Evolutionary conservation across 2,888 invertebrate species (phyloP), one percentile per base, ranked within the genome.

Genomic region (Macrosoma leucophasiata): DNA sequence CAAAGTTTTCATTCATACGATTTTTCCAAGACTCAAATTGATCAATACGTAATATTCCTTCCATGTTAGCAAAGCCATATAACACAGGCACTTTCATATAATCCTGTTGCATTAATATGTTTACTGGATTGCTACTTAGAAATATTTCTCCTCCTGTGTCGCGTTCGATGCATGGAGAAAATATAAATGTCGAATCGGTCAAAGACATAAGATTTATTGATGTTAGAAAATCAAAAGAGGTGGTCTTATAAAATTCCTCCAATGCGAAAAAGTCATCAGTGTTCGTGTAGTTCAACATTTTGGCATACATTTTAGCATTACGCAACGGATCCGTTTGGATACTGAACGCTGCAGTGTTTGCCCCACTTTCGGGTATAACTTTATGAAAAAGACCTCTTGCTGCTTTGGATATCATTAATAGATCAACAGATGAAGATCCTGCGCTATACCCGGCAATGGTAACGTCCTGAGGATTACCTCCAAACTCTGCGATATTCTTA

Each of bases 391-490:
- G 41, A 2, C 65, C 69, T 18, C 50, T 43, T 0, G 67, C 44
- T 4, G 48, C 36, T 22, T 52, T 41, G 1, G 74, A 68, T 2
- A 76, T 41, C 46, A 61, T 59, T 2, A 72, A 33, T 2, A 69
- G 49, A 29, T 70, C 68, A 1, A 67, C 57, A 0, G 74, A 36
- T 6, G 58, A 50, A 0, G 62, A 53, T 1, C 74, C 74, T 2
- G 76, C 69, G 32, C 72, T 73, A 18, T 44, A 62, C 0, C 66
- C 73, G 1, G 33, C 41, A 13, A 76, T 36, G 2, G 70, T 71
- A 1, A 76, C 58, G 31, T 75, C 70, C n/a, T 67, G 36, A 11
- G 74, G 63, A 10, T 73, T 63, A 1, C 74, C 74, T n/a, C 70
- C 66, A 21, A 68, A 73, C 2, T 31, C 50, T 0, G 50, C 67